phyloP scores from a whole-genome alignment of 2,797 vertebrate species.

The Acanthurus lineatus region DNA sequence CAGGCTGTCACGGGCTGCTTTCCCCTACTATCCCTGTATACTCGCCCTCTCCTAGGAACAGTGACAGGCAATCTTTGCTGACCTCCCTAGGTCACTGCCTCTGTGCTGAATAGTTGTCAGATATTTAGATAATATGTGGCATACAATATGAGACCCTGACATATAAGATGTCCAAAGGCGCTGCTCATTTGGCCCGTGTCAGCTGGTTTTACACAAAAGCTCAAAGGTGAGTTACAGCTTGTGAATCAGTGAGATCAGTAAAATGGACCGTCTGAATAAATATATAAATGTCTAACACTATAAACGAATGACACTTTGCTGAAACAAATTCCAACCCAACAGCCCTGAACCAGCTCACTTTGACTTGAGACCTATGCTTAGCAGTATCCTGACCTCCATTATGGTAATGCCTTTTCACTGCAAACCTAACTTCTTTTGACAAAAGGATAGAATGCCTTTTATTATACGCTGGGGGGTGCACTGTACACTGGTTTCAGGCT shows the following conservation, averaged over 20 bases:
- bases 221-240: constrained; percentile 38
- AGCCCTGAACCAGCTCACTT: constrained; percentile 19
- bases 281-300: constrained; percentile 2
- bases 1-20: constrained; percentile 54
- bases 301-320: constrained; percentile 23
- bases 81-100: constrained; percentile 45
- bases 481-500: constrained; percentile 56
- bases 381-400: constrained; percentile 57
- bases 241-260: constrained; percentile 29
- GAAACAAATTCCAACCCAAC: constrained; percentile 31
- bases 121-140: constrained; percentile 65
- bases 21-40: constrained; percentile 45
- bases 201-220: constrained; percentile 33
- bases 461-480: constrained; percentile 46
- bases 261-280: constrained; percentile 15
- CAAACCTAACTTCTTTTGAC: constrained; percentile 72
- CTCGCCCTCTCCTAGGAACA: constrained; percentile 44
- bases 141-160: constrained; percentile 39
- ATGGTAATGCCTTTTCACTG: constrained; percentile 56
- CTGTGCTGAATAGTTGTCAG: constrained; percentile 49
- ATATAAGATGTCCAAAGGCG: constrained; percentile 31
- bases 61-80: constrained; percentile 53
- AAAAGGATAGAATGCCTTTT: constrained; percentile 74
- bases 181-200: constrained; percentile 38
- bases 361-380: constrained; percentile 59